Percentiles rank a stretch among this genome's conserved stretches.
These are phyloP conservation scores for Meganola albula DNA, from an alignment of 2,888 invertebrate species.

Conservation along the genomic window DNA sequence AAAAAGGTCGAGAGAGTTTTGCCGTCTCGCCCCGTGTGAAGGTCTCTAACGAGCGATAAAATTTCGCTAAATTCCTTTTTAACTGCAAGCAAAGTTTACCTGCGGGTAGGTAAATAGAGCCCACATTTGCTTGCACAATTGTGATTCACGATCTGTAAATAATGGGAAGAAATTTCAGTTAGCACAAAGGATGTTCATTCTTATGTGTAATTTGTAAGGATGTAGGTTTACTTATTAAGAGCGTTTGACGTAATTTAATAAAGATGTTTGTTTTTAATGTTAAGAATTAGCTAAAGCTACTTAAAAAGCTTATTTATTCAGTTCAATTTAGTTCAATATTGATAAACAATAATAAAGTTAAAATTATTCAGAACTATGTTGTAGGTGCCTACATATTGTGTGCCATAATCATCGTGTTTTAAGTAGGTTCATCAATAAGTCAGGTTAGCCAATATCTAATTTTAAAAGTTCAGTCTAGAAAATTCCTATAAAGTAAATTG, in stretches of 20 bases:
- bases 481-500: too few relatives aligned
- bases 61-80: slow-evolving; percentile 65
- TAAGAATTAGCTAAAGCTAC: too few relatives aligned
- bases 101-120: slow-evolving; percentile 70
- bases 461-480: too few relatives aligned
- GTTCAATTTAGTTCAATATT: too few relatives aligned
- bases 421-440: too few relatives aligned
- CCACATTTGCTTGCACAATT: slow-evolving; percentile 65
- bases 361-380: too few relatives aligned
- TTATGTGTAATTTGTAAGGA: slow-evolving; percentile 32
- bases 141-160: slow-evolving; percentile 63
- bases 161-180: slow-evolving; percentile 46
- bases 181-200: slow-evolving; percentile 32
- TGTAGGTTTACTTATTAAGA: slow-evolving; percentile 22
- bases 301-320: too few relatives aligned
- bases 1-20: slow-evolving; percentile 28
- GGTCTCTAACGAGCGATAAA: slow-evolving; percentile 74
- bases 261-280: too few relatives aligned
- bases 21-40: slow-evolving; percentile 44
- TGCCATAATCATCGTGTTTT: too few relatives aligned
- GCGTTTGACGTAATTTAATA: slow-evolving; percentile 27
- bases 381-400: too few relatives aligned
- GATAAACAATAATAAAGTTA: too few relatives aligned
- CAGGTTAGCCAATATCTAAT: too few relatives aligned
- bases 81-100: slow-evolving; percentile 68